These are phyloP conservation scores for Perca schrenkii DNA, from an alignment of 2,113 vertebrate species.

Conservation along the genomic window DNA sequence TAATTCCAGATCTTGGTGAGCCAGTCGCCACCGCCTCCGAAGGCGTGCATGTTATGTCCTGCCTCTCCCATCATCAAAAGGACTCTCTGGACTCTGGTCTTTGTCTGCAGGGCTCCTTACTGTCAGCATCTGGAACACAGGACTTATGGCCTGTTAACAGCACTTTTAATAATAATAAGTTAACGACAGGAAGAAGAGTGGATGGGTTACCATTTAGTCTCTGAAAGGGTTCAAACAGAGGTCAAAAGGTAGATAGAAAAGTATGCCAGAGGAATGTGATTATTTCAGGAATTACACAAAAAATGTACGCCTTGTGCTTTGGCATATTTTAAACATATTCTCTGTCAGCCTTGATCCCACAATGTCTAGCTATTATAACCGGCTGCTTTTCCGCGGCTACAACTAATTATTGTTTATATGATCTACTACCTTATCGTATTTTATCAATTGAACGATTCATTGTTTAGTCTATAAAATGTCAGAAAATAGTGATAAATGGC, in stretches of 20 bases:
- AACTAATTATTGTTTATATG: background rate
- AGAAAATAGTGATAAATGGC: background rate
- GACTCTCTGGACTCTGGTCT: slow-evolving; percentile 42
- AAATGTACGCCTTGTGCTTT: background rate
- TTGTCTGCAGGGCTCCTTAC: slow-evolving; percentile 27
- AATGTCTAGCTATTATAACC: background rate
- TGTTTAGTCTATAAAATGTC: background rate
- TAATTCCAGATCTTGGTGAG: slow-evolving; percentile 40
- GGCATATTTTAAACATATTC: background rate
- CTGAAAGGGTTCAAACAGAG: slow-evolving; percentile 30
- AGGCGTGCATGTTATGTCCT: slow-evolving; percentile 26
- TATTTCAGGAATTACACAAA: background rate
- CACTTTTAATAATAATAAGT: slow-evolving; percentile 29
- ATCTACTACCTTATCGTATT: background rate
- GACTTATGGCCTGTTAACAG: slow-evolving; percentile 34
- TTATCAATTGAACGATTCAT: background rate
- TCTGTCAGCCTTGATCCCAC: background rate
- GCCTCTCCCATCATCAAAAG: slow-evolving; percentile 1
- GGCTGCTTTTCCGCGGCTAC: background rate
- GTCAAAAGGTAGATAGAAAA: slow-evolving; percentile 2
- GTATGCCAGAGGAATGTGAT: background rate
- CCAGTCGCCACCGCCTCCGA: background rate
- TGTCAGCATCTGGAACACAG: slow-evolving; percentile 15
- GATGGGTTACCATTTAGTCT: background rate
- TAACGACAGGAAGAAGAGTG: slow-evolving; percentile 31